Base-by-base conservation (phyloP, 2,888 invertebrate species). In the Xanthorhoe designata region DNA sequence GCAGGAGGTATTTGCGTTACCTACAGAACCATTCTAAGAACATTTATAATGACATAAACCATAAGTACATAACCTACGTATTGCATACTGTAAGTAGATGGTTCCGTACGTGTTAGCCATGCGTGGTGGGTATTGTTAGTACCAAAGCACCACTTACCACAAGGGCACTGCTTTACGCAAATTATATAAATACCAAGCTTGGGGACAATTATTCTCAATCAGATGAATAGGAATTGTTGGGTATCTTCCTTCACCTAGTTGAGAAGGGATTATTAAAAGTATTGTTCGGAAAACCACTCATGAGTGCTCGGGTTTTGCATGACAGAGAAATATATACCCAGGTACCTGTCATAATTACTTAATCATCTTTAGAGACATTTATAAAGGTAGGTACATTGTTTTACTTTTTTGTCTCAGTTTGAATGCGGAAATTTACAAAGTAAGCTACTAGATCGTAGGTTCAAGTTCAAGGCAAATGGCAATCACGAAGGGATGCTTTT, bases 101-200 rank as follows among this genome's bases (percentile, higher is more conserved):
- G 47, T 15, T 17, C 47, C 17, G 15, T 47, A 38, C 24, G 42
- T 63, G 63, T 50, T 53, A n/a, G 49, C 59, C 66, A 56, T 60
- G 66, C 59, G 62, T 53, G 50, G 52, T 56, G 60, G 24, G 24
- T 47, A 42, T 19, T 42, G 45, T 10, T 45, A 45, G 49, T 5
- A 18, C 50, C 57, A 64, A 66, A 54, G 62, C 61, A 66, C 38
- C 59, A 71, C 69, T 65, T 64, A 65, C n/a, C 35, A 50, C 87
- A 85, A 85, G 85, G 83, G 84, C 84, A 82, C 74, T 74, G 72
- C 79, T 86, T 59, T 88, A 88, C 83, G 85, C 89, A 89, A 89
- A 90, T 88, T 79, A 79, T 83, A 69, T 80, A 83, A 89, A 90
- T 88, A 77, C n/a, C 85, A 77, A 85, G 81, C 74, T 79, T 77